phyloP scores from a whole-genome alignment of 2,888 invertebrate genomes.

The Orthosia cruda region DNA sequence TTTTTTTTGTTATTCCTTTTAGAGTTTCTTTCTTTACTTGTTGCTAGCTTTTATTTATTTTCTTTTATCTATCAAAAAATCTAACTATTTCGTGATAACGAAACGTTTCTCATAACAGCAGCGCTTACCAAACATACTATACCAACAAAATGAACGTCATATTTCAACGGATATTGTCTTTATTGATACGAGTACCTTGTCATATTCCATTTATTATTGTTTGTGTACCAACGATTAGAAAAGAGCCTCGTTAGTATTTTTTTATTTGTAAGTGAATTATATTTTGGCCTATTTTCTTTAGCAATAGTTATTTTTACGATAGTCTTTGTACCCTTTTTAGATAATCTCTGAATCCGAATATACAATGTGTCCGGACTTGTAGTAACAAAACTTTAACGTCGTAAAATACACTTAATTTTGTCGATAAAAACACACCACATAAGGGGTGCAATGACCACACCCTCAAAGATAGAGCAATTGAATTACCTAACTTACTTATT shows the following conservation, averaged over 20 bases:
- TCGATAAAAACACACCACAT: no score
- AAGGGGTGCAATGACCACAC: no score
- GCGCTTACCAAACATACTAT: slow-evolving; percentile 27
- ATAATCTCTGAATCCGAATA: no score
- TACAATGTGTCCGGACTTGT: no score
- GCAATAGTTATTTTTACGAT: no score
- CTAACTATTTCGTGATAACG: slow-evolving; percentile 7
- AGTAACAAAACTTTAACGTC: no score
- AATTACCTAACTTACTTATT: no score
- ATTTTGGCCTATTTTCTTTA: not conserved
- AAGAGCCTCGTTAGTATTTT: not conserved
- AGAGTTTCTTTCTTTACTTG: slow-evolving; percentile 4
- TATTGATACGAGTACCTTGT: slow-evolving; percentile 24
- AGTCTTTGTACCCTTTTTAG: not conserved
- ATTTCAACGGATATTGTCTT: slow-evolving; percentile 44
- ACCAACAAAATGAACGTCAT: slow-evolving; percentile 37
- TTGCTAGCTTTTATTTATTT: not conserved
- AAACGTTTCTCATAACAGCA: slow-evolving; percentile 28
- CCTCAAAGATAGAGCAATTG: no score
- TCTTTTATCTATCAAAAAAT: not conserved
- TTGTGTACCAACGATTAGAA: slow-evolving; percentile 21
- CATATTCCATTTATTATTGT: slow-evolving; percentile 33
- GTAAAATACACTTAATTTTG: no score
- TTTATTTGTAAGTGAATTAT: not conserved
- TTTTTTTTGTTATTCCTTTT: not conserved